Evolutionary conservation across 2,797 vertebrate species (phyloP).

Genomic region (Dicrostonyx torquatus): DNA sequence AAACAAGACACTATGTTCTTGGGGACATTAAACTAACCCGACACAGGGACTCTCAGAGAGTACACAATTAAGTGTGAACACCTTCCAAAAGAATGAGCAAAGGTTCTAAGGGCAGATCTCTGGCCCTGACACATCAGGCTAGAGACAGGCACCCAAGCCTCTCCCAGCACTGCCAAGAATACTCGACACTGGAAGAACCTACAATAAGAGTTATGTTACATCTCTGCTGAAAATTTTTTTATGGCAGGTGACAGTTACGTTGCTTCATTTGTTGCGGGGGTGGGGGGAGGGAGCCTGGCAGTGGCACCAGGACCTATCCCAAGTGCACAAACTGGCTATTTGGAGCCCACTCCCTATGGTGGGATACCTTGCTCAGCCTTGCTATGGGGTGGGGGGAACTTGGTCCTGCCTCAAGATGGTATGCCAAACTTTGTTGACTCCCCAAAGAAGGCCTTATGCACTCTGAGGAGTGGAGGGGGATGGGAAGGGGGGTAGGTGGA

Average conservation of each 20-base stretch:
- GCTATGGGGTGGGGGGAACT: too few species aligned
- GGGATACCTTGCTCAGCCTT: too few species aligned
- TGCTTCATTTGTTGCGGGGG: too few species aligned
- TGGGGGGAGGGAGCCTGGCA: too few species aligned
- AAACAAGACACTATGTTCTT: not conserved
- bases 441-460: too few species aligned
- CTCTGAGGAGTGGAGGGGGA: too few species aligned
- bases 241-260: not conserved
- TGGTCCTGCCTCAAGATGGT: too few species aligned
- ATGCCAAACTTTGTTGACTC: too few species aligned
- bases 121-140: not conserved
- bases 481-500: too few species aligned
- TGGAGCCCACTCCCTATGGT: too few species aligned
- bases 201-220: not conserved
- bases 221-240: not conserved
- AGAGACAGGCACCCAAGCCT: not conserved
- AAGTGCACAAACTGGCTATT: too few species aligned
- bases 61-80: not conserved
- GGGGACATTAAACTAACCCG: not conserved
- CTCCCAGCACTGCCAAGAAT: constrained; percentile 4
- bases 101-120: not conserved
- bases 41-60: not conserved
- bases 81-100: not conserved
- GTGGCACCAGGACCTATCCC: too few species aligned
- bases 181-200: constrained; percentile 9